Percentiles rank a stretch among this genome's conserved stretches.
phyloP scores from a whole-genome alignment of 2,888 invertebrate species.

The Drosophila kuntzei region DNA sequence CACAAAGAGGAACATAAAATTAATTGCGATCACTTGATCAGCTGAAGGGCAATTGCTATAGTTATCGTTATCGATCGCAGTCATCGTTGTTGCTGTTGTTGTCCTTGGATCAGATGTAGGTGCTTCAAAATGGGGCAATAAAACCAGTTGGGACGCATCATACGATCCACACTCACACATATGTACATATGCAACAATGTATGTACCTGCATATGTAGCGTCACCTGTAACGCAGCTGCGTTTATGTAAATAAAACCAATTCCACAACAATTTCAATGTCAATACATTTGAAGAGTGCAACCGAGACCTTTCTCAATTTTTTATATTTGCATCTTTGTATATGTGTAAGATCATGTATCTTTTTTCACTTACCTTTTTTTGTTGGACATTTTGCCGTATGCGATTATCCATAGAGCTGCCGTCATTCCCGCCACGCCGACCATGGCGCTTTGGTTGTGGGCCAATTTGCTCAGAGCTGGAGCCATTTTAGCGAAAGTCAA shows the following conservation, averaged over 20 bases:
- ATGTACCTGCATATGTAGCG: constrained; percentile 8
- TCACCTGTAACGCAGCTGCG: constrained; percentile 2
- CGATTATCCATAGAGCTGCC: constrained; percentile 87
- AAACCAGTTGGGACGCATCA: constrained; percentile 51
- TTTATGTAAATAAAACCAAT: constrained; percentile 31
- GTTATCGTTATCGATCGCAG: constrained; percentile 13
- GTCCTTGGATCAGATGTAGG: constrained; percentile 43
- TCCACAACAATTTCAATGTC: constrained; percentile 64
- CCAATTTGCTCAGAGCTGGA: constrained; percentile 91
- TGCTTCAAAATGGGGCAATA: constrained; percentile 42
- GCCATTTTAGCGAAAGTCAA: constrained; percentile 87
- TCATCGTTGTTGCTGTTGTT: constrained; percentile 15
- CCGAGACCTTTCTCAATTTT: constrained; percentile 67
- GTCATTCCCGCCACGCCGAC: constrained; percentile 89
- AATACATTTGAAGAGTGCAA: constrained; percentile 37
- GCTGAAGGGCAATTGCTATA: constrained; percentile 31
- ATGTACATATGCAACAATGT: neutral
- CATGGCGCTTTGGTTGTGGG: constrained; percentile 87
- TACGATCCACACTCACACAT: constrained; percentile 48
- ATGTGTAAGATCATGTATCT: neutral
- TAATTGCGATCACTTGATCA: constrained; percentile 42
- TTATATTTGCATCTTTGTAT: neutral
- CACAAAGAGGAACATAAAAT: constrained; percentile 27
- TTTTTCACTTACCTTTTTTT: constrained; percentile 85
- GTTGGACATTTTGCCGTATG: constrained; percentile 86